A percentile compares a stretch with the other conserved stretches of the same genome.
phyloP scores from a whole-genome alignment of 2,888 invertebrate genomes.

The Nezara viridula region DNA sequence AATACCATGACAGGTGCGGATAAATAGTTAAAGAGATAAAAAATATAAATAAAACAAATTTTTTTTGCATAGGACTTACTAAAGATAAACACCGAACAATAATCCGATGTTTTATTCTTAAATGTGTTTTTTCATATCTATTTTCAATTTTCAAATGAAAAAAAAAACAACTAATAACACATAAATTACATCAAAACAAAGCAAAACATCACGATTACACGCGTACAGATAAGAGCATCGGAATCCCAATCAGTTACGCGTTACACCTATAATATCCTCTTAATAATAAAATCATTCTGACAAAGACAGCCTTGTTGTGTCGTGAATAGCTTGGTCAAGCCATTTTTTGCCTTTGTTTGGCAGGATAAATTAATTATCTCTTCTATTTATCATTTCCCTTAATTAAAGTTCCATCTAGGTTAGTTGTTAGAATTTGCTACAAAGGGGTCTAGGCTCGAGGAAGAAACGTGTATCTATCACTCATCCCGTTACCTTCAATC shows the following conservation, averaged over 20 bases:
- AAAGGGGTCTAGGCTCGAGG: not conserved
- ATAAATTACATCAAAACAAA: too few relatives aligned
- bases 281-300: slow-evolving; percentile 44
- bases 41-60: too few relatives aligned
- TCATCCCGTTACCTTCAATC: not conserved
- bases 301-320: not conserved
- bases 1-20: too few relatives aligned
- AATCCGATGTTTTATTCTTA: too few relatives aligned
- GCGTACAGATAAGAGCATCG: not conserved
- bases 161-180: too few relatives aligned
- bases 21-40: too few relatives aligned
- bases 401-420: slow-evolving; percentile 3
- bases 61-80: too few relatives aligned
- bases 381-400: not conserved
- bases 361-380: not conserved
- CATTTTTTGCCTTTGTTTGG: not conserved
- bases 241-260: slow-evolving; percentile 1
- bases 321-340: not conserved
- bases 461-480: not conserved
- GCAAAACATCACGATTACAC: not conserved
- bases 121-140: too few relatives aligned
- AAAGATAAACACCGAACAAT: too few relatives aligned
- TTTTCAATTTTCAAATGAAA: too few relatives aligned
- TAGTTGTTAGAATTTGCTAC: not conserved
- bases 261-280: not conserved